Evolutionary conservation across 2,797 vertebrate species (phyloP).

Genomic region (Anguilla obscura): DNA sequence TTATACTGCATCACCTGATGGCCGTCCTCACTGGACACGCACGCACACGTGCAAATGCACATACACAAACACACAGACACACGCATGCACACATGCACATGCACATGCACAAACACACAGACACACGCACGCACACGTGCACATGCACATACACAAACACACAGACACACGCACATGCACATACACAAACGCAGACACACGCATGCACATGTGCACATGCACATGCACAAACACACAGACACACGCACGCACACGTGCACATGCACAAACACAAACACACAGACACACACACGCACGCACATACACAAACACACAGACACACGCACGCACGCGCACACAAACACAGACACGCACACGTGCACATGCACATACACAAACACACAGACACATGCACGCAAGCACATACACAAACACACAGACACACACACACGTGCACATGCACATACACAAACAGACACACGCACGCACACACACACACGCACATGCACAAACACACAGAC

Average conservation of each 20-base stretch:
- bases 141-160: neutral
- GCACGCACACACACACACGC: no score
- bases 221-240: neutral
- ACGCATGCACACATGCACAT: constrained; percentile 12
- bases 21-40: constrained; percentile 58
- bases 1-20: constrained; percentile 80
- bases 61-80: neutral
- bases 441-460: no score
- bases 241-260: constrained; percentile 16
- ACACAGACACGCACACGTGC: no score
- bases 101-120: neutral
- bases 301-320: no score
- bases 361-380: no score
- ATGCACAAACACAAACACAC: no score
- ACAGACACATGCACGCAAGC: neutral
- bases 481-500: no score
- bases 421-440: no score
- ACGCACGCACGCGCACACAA: no score
- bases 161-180: neutral
- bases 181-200: neutral
- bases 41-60: neutral
- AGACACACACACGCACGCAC: neutral
- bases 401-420: no score
- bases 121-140: constrained; percentile 17
- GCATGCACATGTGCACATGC: neutral